Conservation (phyloP, 2,888 invertebrate genomes). For the Drosophila merina region DNA sequence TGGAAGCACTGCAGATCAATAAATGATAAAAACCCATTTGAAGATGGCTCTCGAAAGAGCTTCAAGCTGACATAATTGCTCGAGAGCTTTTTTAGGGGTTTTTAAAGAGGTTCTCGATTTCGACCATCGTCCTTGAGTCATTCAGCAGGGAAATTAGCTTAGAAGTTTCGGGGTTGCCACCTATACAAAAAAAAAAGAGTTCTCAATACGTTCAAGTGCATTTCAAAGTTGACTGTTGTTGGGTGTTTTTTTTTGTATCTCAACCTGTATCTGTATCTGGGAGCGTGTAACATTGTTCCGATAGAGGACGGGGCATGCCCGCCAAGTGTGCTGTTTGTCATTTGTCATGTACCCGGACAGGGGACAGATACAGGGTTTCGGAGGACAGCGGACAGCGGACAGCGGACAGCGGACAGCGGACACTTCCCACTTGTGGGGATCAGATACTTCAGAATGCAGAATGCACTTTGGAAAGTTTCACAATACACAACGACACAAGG, state of each 20-base stretch:
- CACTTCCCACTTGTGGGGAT: constrained; percentile 57
- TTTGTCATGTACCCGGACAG: constrained; percentile 55
- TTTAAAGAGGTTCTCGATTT: background rate
- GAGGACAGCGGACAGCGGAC: constrained; percentile 12
- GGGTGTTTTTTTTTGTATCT: constrained; percentile 14
- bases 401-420: constrained; percentile 12
- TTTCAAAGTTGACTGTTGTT: constrained; percentile 63
- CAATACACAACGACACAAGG: constrained; percentile 1
- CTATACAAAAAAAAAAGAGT: background rate
- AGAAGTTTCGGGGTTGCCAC: background rate
- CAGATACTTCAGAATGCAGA: constrained; percentile 50
- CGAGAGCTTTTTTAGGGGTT: background rate
- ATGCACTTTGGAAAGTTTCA: constrained; percentile 71
- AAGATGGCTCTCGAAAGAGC: background rate
- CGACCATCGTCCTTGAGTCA: background rate
- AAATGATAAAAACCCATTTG: constrained; percentile 1
- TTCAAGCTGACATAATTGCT: background rate
- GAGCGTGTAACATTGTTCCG: constrained; percentile 41
- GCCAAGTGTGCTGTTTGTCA: constrained; percentile 68
- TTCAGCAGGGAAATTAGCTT: constrained; percentile 22
- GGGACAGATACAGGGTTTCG: constrained; percentile 9
- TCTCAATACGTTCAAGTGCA: constrained; percentile 63
- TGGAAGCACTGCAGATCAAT: constrained; percentile 4
- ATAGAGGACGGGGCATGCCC: constrained; percentile 32
- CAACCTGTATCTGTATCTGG: constrained; percentile 7